Evolutionary conservation across 2,797 vertebrate species (phyloP).

Genomic region (Sandelia bainsii): DNA sequence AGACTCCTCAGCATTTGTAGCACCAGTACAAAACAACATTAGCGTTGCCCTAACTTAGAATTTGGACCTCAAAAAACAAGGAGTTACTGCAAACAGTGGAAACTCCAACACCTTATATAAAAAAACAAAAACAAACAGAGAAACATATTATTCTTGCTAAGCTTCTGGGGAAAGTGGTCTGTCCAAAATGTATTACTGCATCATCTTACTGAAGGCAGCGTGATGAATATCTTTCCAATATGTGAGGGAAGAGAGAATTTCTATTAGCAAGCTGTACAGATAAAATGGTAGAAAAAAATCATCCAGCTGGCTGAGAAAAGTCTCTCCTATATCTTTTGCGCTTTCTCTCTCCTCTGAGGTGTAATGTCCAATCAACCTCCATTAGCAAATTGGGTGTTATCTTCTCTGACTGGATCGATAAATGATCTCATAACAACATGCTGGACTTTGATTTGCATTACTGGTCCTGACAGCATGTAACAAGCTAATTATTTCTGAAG

Average conservation of each 20-base stretch:
- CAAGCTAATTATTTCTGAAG: constrained; percentile 72
- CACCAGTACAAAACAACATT: constrained; percentile 5
- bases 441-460: constrained; percentile 68
- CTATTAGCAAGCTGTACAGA: constrained; percentile 71
- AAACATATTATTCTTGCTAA: constrained; percentile 56
- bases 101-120: constrained; percentile 32
- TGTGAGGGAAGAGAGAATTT: constrained; percentile 66
- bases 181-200: constrained; percentile 71
- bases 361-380: constrained; percentile 65
- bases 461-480: constrained; percentile 61
- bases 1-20: constrained; percentile 20
- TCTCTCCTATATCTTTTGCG: constrained; percentile 13
- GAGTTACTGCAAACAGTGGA: neutral
- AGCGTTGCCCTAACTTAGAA: constrained; percentile 18
- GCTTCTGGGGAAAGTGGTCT: constrained; percentile 62
- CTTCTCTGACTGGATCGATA: constrained; percentile 71
- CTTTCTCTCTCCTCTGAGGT: constrained; percentile 42
- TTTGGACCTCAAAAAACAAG: constrained; percentile 30
- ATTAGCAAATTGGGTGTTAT: constrained; percentile 78
- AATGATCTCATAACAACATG: constrained; percentile 79
- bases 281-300: constrained; percentile 29
- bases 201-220: constrained; percentile 55
- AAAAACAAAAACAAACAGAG: constrained; percentile 6
- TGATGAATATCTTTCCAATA: constrained; percentile 75
- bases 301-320: constrained; percentile 40